phyloP scores from a whole-genome alignment of 2,113 vertebrate genomes.

The Eulacestoma nigropectus region DNA sequence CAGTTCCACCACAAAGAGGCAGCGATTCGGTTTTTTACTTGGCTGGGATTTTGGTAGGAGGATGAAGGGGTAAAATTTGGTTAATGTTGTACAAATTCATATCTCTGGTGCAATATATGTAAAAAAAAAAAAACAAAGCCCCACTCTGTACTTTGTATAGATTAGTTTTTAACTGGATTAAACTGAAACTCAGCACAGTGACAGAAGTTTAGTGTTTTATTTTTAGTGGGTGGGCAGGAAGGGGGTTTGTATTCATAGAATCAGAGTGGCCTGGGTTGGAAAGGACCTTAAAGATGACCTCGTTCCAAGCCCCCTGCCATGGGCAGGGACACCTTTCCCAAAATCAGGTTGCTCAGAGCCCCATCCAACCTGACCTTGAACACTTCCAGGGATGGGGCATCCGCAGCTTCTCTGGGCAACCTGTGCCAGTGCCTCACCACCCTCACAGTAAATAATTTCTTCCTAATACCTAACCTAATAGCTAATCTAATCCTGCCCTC shows the following conservation, averaged over 20 bases:
- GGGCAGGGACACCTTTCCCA: neutral
- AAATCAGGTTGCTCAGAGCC: neutral
- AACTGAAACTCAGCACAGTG: slow-evolving; percentile 49
- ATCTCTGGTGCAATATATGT: slow-evolving; percentile 55
- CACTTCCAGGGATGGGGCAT: neutral
- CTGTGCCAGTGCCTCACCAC: neutral
- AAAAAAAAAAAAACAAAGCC: neutral
- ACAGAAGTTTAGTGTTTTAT: neutral
- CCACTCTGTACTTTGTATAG: slow-evolving; percentile 41
- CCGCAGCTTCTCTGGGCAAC: neutral
- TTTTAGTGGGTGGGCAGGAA: neutral
- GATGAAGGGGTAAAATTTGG: neutral
- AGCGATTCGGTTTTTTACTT: neutral
- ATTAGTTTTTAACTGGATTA: slow-evolving; percentile 67
- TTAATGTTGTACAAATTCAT: slow-evolving; percentile 33
- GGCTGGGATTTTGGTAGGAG: slow-evolving; percentile 12
- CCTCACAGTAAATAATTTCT: neutral
- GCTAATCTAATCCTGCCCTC: neutral
- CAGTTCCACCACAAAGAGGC: slow-evolving; percentile 5
- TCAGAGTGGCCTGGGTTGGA: neutral
- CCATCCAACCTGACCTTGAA: neutral
- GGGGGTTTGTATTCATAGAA: neutral
- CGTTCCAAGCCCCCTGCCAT: accelerated
- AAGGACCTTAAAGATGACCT: neutral
- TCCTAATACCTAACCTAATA: neutral